Conservation (phyloP, 2,797 vertebrate genomes). For the Pseudotriccus pelzelni region DNA sequence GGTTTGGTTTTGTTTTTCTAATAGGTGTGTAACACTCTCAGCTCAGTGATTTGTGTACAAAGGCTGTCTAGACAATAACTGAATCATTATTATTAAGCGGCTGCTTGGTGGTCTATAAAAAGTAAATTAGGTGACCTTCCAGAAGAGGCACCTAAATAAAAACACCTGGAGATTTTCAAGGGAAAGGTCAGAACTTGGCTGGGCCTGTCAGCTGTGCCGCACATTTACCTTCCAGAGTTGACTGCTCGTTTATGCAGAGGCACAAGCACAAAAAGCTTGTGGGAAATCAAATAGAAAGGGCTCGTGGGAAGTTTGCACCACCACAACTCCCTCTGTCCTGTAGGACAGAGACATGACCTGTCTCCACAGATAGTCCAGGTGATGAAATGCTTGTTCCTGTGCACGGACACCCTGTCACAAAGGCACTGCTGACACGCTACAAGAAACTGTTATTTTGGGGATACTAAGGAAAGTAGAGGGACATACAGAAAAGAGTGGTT, state of each 20-base stretch:
- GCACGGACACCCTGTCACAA: neutral
- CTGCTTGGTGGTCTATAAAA: neutral
- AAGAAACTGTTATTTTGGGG: neutral
- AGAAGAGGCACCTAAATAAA: neutral
- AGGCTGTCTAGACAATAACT: neutral
- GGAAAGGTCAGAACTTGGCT: neutral
- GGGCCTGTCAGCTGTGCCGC: neutral
- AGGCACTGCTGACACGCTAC: neutral
- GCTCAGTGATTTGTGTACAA: neutral
- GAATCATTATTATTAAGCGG: neutral
- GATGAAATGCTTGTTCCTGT: neutral
- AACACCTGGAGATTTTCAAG: neutral
- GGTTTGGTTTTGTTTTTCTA: constrained; percentile 29
- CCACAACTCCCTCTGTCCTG: neutral
- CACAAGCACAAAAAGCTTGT: neutral
- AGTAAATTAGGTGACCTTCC: neutral
- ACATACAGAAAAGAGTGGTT: neutral
- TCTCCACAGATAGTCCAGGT: neutral
- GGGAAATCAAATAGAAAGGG: neutral
- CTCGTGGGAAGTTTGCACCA: neutral
- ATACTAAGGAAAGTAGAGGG: neutral
- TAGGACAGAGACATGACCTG: neutral
- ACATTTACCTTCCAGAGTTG: neutral
- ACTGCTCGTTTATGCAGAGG: neutral
- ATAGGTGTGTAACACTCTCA: neutral